Evolutionary conservation across 2,888 invertebrate species (phyloP).

Genomic region (Ophioninae sp.): DNA sequence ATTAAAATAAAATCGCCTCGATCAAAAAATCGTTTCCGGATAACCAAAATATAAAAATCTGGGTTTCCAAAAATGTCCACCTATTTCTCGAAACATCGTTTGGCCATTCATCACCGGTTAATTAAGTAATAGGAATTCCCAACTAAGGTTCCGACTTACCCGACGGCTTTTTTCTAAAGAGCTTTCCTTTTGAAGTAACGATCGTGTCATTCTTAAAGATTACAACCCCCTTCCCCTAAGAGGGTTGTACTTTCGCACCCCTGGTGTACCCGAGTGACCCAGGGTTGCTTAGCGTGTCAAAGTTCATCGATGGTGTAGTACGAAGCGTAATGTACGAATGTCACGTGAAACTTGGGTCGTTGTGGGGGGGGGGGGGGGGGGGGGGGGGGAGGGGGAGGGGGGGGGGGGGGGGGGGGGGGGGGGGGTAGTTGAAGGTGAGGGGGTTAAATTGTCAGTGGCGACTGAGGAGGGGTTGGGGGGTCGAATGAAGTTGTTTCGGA

Average conservation of each 20-base stretch:
- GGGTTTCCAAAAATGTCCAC: too few relatives aligned
- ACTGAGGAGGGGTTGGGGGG: slow-evolving; percentile 58
- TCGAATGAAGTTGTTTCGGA: slow-evolving; percentile 74
- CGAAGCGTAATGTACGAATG: slow-evolving; percentile 7
- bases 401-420: too few relatives aligned
- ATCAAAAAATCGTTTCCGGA: too few relatives aligned
- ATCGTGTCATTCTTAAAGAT: slow-evolving; percentile 9
- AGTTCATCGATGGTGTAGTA: slow-evolving; percentile 64
- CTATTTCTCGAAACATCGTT: too few relatives aligned
- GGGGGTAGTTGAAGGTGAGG: slow-evolving; percentile 62
- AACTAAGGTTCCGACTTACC: background rate
- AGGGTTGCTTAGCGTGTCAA: slow-evolving; percentile 69
- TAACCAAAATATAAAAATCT: too few relatives aligned
- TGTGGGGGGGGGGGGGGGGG: too few relatives aligned
- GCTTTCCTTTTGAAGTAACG: background rate
- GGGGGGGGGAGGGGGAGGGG: slow-evolving; percentile 67
- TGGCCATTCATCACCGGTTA: too few relatives aligned
- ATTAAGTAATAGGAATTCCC: too few relatives aligned
- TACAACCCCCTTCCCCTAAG: background rate
- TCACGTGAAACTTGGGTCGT: slow-evolving; percentile 70
- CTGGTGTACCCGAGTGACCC: slow-evolving; percentile 38
- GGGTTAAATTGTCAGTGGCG: slow-evolving; percentile 72
- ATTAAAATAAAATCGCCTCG: too few relatives aligned
- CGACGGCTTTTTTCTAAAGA: too few relatives aligned
- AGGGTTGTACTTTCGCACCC: slow-evolving; percentile 42